A percentile compares a stretch with the other conserved stretches of the same genome.
phyloP scores from a whole-genome alignment of 2,888 invertebrate species.

The Euzetes globulus region DNA sequence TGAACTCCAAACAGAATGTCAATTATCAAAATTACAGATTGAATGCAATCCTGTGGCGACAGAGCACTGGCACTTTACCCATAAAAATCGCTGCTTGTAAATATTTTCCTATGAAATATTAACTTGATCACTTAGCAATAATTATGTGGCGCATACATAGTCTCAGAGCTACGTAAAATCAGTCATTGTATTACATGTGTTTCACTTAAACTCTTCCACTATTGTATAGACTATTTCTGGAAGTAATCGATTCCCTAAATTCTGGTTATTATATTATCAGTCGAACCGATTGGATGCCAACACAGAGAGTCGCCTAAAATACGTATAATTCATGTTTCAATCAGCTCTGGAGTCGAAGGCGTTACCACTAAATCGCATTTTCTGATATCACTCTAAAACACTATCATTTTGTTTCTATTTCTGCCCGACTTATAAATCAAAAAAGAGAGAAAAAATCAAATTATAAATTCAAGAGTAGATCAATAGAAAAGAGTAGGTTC shows the following conservation, averaged over 20 bases:
- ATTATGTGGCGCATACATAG: no score
- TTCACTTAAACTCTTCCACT: not conserved
- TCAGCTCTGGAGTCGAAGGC: not conserved
- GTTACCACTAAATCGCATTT: not conserved
- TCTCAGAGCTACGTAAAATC: not conserved
- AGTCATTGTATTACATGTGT: not conserved
- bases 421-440: not conserved
- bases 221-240: not conserved
- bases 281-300: not conserved
- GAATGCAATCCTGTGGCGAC: no score
- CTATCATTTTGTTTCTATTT: not conserved
- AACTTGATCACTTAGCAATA: no score
- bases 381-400: not conserved
- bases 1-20: no score
- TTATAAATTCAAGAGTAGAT: not conserved
- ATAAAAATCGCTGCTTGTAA: no score
- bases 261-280: not conserved
- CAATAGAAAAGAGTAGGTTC: not conserved
- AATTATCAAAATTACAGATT: no score
- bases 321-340: not conserved
- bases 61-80: no score
- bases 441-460: not conserved
- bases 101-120: no score
- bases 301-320: not conserved
- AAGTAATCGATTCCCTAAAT: not conserved